These are phyloP conservation scores for Drosophila dives DNA, from an alignment of 2,888 invertebrate species.

Conservation along the genomic window DNA sequence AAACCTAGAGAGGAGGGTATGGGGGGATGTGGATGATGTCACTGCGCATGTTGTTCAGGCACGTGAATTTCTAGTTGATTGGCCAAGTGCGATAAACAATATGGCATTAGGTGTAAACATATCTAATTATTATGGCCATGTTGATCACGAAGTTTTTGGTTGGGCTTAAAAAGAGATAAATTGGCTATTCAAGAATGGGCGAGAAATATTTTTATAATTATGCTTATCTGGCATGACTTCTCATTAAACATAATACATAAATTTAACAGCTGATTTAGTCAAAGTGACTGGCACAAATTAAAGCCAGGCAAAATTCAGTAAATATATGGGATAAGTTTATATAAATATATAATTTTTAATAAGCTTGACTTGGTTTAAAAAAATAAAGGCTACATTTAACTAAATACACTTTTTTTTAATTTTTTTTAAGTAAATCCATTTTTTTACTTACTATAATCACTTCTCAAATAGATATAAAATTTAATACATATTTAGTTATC, in stretches of 20 bases:
- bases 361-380: background rate
- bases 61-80: conserved; percentile 73
- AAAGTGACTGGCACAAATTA: too few species aligned
- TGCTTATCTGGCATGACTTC: background rate
- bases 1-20: background rate
- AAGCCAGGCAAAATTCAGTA: background rate
- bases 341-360: background rate
- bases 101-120: conserved; percentile 46
- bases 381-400: too few species aligned
- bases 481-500: background rate
- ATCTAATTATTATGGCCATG: conserved; percentile 29
- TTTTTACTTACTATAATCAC: background rate
- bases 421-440: too few species aligned
- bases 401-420: too few species aligned
- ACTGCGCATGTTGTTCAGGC: conserved; percentile 43
- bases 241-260: background rate
- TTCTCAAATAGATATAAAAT: background rate
- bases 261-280: background rate
- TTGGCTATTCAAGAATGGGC: background rate
- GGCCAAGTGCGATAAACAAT: conserved; percentile 34
- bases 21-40: conserved; percentile 52
- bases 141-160: conserved; percentile 15
- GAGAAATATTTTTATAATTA: background rate
- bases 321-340: background rate
- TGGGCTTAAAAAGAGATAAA: background rate